These are phyloP conservation scores for Anas platyrhynchos DNA, from an alignment of 2,113 vertebrate genomes.

Conservation along the genomic window DNA sequence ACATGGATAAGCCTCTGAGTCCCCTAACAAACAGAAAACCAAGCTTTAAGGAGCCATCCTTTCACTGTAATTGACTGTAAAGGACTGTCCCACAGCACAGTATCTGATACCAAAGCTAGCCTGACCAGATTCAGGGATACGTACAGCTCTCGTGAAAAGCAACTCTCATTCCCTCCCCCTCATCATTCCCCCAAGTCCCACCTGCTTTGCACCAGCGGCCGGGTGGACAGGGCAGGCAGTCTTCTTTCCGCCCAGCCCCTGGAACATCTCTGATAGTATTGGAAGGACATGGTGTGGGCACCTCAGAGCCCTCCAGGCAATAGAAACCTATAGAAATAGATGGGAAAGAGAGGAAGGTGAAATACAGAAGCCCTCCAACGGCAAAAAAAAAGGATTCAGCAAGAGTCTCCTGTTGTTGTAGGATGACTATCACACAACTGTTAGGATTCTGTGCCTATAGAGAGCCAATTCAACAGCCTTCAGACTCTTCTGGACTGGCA, in stretches of 20 bases:
- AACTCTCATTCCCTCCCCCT: neutral
- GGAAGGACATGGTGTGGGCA: constrained; percentile 79
- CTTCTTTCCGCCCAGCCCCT: constrained; percentile 78
- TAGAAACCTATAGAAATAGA: constrained; percentile 80
- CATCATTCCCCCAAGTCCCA: neutral
- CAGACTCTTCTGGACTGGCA: neutral
- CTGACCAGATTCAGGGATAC: neutral
- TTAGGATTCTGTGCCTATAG: neutral
- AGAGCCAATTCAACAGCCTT: neutral
- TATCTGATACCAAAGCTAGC: neutral
- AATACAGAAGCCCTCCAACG: neutral
- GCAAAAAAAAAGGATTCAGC: neutral
- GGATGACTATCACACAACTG: neutral
- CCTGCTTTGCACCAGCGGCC: constrained; percentile 87
- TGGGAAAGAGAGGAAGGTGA: neutral
- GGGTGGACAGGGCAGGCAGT: constrained; percentile 86
- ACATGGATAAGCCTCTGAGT: constrained; percentile 73
- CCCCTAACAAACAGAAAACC: constrained; percentile 70
- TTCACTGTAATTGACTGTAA: neutral
- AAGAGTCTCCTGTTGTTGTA: neutral
- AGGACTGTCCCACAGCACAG: neutral
- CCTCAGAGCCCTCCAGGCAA: constrained; percentile 83
- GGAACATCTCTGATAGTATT: constrained; percentile 78
- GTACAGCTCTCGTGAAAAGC: rapidly evolving
- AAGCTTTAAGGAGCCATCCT: too few relatives aligned